These are phyloP conservation scores for Pachyrhynchus sulphureomaculatus DNA, from an alignment of 1,140 invertebrate genomes.

Conservation along the genomic window DNA sequence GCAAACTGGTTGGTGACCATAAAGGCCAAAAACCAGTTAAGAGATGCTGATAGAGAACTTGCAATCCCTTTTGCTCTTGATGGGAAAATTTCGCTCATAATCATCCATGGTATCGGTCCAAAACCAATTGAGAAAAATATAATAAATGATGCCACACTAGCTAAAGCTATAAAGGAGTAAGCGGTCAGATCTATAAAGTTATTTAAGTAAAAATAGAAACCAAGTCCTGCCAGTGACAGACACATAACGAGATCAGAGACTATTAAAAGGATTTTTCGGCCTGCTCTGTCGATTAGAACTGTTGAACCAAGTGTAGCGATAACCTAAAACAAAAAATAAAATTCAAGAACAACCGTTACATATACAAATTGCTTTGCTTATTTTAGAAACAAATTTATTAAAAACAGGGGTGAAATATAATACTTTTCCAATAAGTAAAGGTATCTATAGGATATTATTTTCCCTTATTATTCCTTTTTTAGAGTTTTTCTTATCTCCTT, in stretches of 20 bases:
- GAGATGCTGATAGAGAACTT: conserved; percentile 69
- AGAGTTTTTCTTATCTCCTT: too few species aligned
- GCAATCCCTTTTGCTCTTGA: conserved; percentile 72
- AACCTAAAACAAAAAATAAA: conserved; percentile 49
- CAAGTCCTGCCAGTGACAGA: conserved; percentile 48
- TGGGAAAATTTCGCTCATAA: conserved; percentile 81
- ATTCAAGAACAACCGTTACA: too few species aligned
- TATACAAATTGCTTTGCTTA: too few species aligned
- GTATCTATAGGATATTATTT: too few species aligned
- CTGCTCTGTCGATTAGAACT: conserved; percentile 53
- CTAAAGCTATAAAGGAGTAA: conserved; percentile 37
- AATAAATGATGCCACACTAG: conserved; percentile 37
- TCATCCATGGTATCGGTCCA: conserved; percentile 80
- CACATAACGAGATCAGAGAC: conserved; percentile 54
- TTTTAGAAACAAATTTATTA: too few species aligned
- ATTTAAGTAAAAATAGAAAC: conserved; percentile 51
- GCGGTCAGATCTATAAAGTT: conserved; percentile 18
- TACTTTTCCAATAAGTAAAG: too few species aligned
- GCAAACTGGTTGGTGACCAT: conserved; percentile 75
- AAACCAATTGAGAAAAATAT: conserved; percentile 58
- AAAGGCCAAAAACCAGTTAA: conserved; percentile 79
- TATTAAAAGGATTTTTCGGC: conserved; percentile 58
- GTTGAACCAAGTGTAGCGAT: conserved; percentile 53
- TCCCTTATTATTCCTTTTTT: too few species aligned
- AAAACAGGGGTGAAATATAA: too few species aligned